Evolutionary conservation across 2,113 vertebrate genomes (phyloP).

Genomic region (Hydropotes inermis): DNA sequence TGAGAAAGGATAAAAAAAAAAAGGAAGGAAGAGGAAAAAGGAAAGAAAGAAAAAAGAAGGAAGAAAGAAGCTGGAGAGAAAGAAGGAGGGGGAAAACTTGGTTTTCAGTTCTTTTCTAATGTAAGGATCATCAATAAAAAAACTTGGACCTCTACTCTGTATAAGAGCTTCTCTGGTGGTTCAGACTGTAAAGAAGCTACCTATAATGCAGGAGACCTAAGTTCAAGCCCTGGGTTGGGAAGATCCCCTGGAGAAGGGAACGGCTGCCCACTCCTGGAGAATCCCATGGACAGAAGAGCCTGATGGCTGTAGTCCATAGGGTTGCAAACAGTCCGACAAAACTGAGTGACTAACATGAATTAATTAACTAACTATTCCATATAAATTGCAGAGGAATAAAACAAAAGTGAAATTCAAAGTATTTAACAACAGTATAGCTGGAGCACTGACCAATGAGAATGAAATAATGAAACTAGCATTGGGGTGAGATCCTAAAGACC

Average conservation of each 20-base stretch:
- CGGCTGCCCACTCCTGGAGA: not conserved
- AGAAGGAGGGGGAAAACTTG: not conserved
- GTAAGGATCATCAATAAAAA: not conserved
- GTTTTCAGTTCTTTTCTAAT: not conserved
- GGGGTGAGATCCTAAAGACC: not conserved
- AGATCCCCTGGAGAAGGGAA: not conserved
- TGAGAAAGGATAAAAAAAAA: not conserved
- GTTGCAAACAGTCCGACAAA: not conserved
- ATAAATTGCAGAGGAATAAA: not conserved
- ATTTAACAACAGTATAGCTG: not conserved
- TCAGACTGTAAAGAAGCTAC: not conserved
- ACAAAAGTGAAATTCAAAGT: not conserved
- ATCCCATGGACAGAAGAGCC: not conserved
- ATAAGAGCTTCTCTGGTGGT: not conserved
- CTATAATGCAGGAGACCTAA: not conserved
- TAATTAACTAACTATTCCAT: not conserved
- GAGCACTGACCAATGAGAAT: not conserved
- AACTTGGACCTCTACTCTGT: not conserved
- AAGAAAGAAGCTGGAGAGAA: rapidly evolving
- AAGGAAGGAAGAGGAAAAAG: too few species aligned
- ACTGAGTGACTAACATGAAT: not conserved
- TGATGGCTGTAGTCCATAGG: not conserved
- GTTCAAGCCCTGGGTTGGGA: not conserved
- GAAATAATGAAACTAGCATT: not conserved
- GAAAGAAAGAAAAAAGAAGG: rapidly evolving